Percentiles rank a stretch among this genome's conserved stretches.
phyloP scores from a whole-genome alignment of 2,797 vertebrate genomes.

The Pangasius krempfi region DNA sequence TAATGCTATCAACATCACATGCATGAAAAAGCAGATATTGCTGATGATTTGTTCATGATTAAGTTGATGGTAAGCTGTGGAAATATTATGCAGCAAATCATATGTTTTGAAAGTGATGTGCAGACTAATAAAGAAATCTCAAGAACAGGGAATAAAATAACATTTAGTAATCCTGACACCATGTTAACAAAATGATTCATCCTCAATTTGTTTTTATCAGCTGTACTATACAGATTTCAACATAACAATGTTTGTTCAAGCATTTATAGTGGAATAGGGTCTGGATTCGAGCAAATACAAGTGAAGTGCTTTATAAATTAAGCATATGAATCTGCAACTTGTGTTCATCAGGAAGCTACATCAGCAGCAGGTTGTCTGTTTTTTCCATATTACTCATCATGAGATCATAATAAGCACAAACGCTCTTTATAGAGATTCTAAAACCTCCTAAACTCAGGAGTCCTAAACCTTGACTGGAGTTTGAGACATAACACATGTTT shows the following conservation, averaged over 20 bases:
- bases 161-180: too few relatives aligned
- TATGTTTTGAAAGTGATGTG: not conserved
- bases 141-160: not conserved
- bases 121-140: not conserved
- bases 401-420: not conserved
- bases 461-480: not conserved
- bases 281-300: not conserved
- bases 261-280: not conserved
- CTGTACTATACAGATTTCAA: not conserved
- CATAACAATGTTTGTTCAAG: not conserved
- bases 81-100: not conserved
- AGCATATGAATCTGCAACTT: not conserved
- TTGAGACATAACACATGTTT: not conserved
- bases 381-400: slow-evolving; percentile 7
- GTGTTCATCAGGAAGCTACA: not conserved
- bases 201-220: not conserved
- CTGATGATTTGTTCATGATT: not conserved
- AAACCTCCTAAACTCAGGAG: not conserved
- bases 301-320: not conserved
- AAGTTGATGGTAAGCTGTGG: not conserved
- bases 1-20: not conserved
- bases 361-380: not conserved
- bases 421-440: not conserved
- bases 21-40: not conserved
- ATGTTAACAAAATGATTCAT: not conserved